Base-by-base conservation (phyloP, 1,140 invertebrate genomes). In the Harpegnathos saltator region DNA sequence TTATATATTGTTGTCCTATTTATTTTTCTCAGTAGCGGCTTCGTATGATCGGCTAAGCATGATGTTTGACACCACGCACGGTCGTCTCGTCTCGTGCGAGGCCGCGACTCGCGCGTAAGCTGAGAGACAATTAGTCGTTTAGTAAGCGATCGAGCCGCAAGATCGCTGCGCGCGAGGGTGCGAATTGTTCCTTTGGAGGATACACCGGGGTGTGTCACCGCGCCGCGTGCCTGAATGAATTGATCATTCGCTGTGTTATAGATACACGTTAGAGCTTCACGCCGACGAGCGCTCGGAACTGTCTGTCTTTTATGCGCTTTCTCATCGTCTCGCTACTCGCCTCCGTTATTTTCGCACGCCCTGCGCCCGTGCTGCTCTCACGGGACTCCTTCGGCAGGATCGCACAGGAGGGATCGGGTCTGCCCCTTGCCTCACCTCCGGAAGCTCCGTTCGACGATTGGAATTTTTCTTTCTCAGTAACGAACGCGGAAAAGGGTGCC, bases 21-120 rank as follows among this genome's bases (percentile, higher is more conserved):
- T 73, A 50, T 63, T 78, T n/a, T 48, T 48, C 22, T 33, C 52
- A 44, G 77, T 86, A 87, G 80, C 69, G 22, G 75, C 75, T 78
- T 78, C 24, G 56, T 22, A 26, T 54, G 24, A 24, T 68, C 63
- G 24, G 54, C 71, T 54, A 52, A 83, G 85, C 85, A 87, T 87
- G 85, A 72, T 63, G 15, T 77, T 68, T 68, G 11, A 44, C 29
- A 33, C 29, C 29, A 33, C 29, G 29, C 29, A 66, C 50, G 33
- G 1, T 38, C 22, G 1, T 38, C 22, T 19, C 44, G 62, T 66
- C 26, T 38, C 29, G 14, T 52, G 52, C 63, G 74, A 78, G 50
- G 24, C 50, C 33, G 17, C n/a, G 1, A n/a, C 52, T 33, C 11
- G 26, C 52, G 56, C 11, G 26, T 66, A 24, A 44, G 11, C 24